These are phyloP conservation scores for Stomatorhinus walkeri DNA, from an alignment of 2,797 vertebrate genomes.

Conservation along the genomic window DNA sequence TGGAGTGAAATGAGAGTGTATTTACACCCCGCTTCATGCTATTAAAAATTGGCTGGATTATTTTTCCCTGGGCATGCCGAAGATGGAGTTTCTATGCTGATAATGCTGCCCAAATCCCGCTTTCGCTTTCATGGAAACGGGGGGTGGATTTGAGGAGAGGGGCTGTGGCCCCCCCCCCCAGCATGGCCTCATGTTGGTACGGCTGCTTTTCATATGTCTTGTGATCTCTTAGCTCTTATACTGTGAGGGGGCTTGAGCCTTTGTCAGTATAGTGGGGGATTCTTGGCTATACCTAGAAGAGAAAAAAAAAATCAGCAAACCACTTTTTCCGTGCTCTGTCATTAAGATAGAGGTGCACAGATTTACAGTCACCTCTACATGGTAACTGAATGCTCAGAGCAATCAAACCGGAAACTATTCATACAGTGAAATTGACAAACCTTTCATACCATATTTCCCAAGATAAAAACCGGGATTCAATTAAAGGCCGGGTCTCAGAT, in stretches of 20 bases:
- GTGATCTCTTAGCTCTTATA: constrained; percentile 5
- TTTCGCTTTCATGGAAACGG: constrained; percentile 27
- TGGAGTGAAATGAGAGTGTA: constrained; percentile 7
- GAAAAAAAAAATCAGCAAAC: not conserved
- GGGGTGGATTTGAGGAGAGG: constrained; percentile 19
- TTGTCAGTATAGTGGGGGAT: not conserved
- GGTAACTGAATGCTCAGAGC: not conserved
- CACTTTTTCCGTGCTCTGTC: not conserved
- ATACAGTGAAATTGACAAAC: not conserved
- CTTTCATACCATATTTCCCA: not conserved
- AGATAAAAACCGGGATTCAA: not conserved
- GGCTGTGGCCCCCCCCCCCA: not conserved
- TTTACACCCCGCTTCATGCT: not conserved
- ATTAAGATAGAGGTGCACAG: not conserved
- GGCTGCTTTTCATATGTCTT: not conserved
- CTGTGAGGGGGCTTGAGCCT: not conserved
- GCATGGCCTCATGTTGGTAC: not conserved
- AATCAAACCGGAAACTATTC: not conserved
- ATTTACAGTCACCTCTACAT: not conserved
- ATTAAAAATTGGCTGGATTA: constrained; percentile 28
- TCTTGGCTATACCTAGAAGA: not conserved
- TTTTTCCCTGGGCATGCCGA: constrained; percentile 27
- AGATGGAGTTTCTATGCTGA: constrained; percentile 25
- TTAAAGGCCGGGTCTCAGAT: not conserved
- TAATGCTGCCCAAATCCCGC: constrained; percentile 33